Base-by-base conservation (phyloP, 2,888 invertebrate species). In the Protophormia terraenovae region DNA sequence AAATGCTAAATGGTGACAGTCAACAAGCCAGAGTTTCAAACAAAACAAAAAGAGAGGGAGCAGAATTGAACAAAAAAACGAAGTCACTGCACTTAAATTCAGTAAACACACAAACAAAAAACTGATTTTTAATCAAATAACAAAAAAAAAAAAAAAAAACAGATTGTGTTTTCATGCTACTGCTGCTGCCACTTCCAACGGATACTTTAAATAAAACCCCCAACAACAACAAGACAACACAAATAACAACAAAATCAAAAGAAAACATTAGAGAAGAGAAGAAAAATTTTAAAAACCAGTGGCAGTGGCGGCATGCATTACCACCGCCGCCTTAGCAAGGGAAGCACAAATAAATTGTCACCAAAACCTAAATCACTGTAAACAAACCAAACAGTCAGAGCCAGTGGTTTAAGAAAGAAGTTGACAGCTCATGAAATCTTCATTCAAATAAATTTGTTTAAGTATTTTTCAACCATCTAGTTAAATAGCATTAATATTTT, bases 91-190 rank as follows among this genome's bases (percentile, higher is more conserved):
- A 78, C 78, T 82, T 71, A 75, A 85, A 81, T 69, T 60, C 62
- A 67, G 67, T 75, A 81, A 78, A 84, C 35, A 80, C 19, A 79
- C 32, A 60, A 19, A 62, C 69, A 64, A 66, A 55, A 41, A 64
- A 79, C 69, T 50, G 76, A 75, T 75, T 82, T 82, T 82, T 79
- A 75, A 82, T 60, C 85, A 82, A 84, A 84, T 77, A 84, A 81
- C 71, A 84, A 81, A 47, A 82, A 60, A 80, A 32, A 6, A 32
- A 32, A 32, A 32, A 3, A 32, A 32, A 32, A 32, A 32, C 32
- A 32, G 4, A 6, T 75, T 82, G 69, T 71, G 22, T 81, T 47
- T 77, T 55, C 8, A 12, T 77, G 24, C 29, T 69, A 38, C 29
- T 67, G 77, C 62, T 62, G 7, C 35, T 38, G 64, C 64, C 47